A percentile compares a stretch with the other conserved stretches of the same genome.
These are phyloP conservation scores for Rhagoletis zephyria DNA, from an alignment of 1,140 invertebrate species.

Conservation along the genomic window DNA sequence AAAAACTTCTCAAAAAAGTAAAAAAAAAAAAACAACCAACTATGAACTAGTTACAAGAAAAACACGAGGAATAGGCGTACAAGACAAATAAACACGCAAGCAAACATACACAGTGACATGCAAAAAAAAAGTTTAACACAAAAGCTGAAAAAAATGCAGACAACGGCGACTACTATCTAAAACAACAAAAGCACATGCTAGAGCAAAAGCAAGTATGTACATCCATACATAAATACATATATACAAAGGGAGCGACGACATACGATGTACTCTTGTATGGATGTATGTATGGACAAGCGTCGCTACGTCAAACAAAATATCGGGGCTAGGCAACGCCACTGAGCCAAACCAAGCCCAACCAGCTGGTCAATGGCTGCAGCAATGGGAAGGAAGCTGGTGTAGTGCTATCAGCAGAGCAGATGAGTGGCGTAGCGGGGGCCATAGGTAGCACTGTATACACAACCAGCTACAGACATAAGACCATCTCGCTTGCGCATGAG, in stretches of 20 bases:
- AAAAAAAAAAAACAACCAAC: not conserved
- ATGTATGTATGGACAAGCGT: not conserved
- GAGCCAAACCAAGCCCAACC: conserved; percentile 19
- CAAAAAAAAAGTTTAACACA: conserved; percentile 31
- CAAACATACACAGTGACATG: conserved; percentile 1
- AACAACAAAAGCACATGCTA: not conserved
- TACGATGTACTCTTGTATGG: too few species aligned
- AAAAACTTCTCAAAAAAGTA: not conserved
- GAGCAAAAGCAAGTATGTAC: not conserved
- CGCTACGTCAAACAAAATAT: conserved; percentile 27
- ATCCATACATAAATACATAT: not conserved
- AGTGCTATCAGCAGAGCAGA: too few species aligned
- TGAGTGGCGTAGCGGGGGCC: not conserved
- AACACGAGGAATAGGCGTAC: not conserved
- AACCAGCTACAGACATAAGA: not conserved
- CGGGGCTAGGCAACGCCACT: not conserved
- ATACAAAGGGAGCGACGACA: conserved; percentile 34
- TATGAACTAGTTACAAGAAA: not conserved
- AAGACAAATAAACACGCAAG: conserved; percentile 1
- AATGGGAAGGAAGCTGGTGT: conserved; percentile 29
- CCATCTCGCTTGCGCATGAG: conserved; percentile 46
- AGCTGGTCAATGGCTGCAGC: conserved; percentile 14
- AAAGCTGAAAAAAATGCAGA: not conserved
- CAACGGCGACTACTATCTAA: not conserved
- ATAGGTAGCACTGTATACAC: not conserved